Base-by-base conservation (phyloP, 2,888 invertebrate genomes). In the Parascotia fuliginaria region DNA sequence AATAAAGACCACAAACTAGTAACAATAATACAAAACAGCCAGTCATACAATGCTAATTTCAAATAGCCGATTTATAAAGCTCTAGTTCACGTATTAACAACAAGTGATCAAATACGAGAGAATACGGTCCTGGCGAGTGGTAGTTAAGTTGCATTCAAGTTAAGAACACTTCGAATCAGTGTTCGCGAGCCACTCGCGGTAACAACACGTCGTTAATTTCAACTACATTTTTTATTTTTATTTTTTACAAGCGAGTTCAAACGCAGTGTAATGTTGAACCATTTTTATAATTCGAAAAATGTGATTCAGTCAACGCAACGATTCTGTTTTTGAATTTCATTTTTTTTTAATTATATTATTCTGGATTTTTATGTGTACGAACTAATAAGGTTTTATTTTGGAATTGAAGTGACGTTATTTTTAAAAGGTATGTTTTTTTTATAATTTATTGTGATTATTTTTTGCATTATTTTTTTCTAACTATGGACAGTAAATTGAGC, bases 211-310 rank as follows among this genome's bases (percentile, higher is more conserved):
- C 24, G 7, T 24, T 24, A 34, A 58, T 64, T 67, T 60, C 37
- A 45, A 36, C 42, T 46, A 62, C 54, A 61, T 55, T 57, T 46
- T 37, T 43, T 41, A 44, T 53, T 55, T 48, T 55, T 42, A 41
- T 34, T 24, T 45, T 55, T 52, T 49, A 38, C 63, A 70, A 60
- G 78, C 68, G 85, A 55, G 54, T 41, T 14, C 31, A 33, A 49
- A 51, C 50, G 45, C 55, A 41, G 58, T 58, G 70, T 66, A 43
- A 61, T 64, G 68, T 68, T 87, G 89, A 87, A 85, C 87, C 89
- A 89, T 90, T 89, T 89, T 89, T 87, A 77, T 78, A 76, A 66
- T 67, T 78, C 65, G 81, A 84, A 90, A 90, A 90, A 90, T 90
- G 90, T 90, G 89, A 87, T 88, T 89, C 89, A 84, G 83, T 87